Evolutionary conservation across 1,140 invertebrate genomes (phyloP).

Genomic region (Neelides sp.): DNA sequence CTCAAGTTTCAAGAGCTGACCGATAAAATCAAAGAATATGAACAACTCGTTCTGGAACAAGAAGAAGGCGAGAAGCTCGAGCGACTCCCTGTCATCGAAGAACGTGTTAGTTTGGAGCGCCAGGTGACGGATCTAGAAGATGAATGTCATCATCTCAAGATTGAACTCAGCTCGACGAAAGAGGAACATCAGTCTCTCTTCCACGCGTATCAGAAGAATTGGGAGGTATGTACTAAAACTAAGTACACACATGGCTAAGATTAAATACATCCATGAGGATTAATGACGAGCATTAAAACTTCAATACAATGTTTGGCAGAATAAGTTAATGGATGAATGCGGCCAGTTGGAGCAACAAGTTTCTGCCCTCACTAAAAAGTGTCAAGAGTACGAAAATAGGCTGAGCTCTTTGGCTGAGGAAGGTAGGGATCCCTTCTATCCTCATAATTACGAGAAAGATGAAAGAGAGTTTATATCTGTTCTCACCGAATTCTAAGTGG

Average conservation of each 20-base stretch:
- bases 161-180: slow-evolving; percentile 38
- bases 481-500: not conserved
- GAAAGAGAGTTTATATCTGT: too few species aligned
- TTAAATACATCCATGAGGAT: not conserved
- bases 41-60: slow-evolving; percentile 49
- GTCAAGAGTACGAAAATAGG: slow-evolving; percentile 25
- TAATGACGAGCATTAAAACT: slow-evolving; percentile 1
- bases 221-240: slow-evolving; percentile 11
- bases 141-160: slow-evolving; percentile 48
- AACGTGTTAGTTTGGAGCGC: slow-evolving; percentile 56
- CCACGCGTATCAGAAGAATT: slow-evolving; percentile 35
- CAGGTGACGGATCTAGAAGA: slow-evolving; percentile 48
- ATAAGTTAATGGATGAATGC: slow-evolving; percentile 21
- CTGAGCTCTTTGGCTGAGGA: slow-evolving; percentile 20
- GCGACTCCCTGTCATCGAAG: slow-evolving; percentile 59
- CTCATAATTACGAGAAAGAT: too few species aligned
- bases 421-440: too few species aligned
- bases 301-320: not conserved
- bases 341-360: slow-evolving; percentile 21
- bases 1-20: slow-evolving; percentile 61
- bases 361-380: slow-evolving; percentile 21
- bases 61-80: slow-evolving; percentile 37
- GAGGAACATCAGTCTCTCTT: slow-evolving; percentile 44
- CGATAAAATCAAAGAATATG: slow-evolving; percentile 62
- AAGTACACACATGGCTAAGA: not conserved